Evolutionary conservation across 2,888 invertebrate genomes (phyloP).

Genomic region (Epistrophe grossulariae): DNA sequence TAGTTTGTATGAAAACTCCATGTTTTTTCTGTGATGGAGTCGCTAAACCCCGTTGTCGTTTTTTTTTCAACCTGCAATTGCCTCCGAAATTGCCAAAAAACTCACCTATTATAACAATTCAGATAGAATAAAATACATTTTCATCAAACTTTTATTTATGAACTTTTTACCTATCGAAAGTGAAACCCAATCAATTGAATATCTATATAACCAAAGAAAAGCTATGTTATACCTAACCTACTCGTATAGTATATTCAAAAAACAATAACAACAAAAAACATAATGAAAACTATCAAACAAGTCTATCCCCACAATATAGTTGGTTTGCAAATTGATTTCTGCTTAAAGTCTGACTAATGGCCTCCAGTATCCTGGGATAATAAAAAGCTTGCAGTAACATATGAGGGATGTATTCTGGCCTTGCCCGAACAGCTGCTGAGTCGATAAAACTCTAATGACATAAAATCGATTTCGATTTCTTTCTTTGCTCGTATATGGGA

Average conservation of each 20-base stretch:
- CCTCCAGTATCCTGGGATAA: constrained; percentile 49
- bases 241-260: not conserved
- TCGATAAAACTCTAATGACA: constrained; percentile 74
- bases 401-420: constrained; percentile 60
- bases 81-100: too few species aligned
- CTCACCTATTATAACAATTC: too few species aligned
- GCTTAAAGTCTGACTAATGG: constrained; percentile 74
- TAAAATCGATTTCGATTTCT: constrained; percentile 75
- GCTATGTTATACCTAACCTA: not conserved
- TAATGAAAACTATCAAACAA: constrained; percentile 35
- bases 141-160: too few species aligned
- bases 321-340: constrained; percentile 75
- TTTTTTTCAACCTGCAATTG: too few species aligned
- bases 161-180: not conserved
- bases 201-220: constrained; percentile 31
- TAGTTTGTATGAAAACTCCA: too few species aligned
- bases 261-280: constrained; percentile 28
- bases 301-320: constrained; percentile 62
- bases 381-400: constrained; percentile 72
- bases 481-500: constrained; percentile 47
- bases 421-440: constrained; percentile 69
- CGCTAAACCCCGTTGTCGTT: too few species aligned
- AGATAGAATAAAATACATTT: too few species aligned
- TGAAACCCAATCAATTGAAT: not conserved
- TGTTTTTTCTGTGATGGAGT: too few species aligned